Evolutionary conservation across 2,797 vertebrate species (phyloP), one percentile per base, ranked within the genome.

Genomic region (Notolepis coatsorum): DNA sequence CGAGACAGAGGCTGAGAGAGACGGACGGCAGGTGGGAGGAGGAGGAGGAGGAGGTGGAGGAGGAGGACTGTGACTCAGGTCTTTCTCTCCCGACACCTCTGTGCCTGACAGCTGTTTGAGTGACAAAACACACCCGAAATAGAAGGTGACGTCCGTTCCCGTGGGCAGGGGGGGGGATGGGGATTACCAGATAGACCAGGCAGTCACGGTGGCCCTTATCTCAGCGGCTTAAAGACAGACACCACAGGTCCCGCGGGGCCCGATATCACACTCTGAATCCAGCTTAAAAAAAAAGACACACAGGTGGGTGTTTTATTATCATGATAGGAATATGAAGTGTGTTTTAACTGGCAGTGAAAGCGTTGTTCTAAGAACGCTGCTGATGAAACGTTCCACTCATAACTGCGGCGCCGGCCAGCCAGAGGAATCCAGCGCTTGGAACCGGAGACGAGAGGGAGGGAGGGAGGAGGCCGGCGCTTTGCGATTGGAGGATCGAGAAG

Each of bases 111-210:
- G 66, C 71, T 65, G 48, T 25, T 3, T n/a, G n/a, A 46, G 58
- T 74, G 81, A 85, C 60, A 63, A 59, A 77, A 69, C 71, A 63
- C 70, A 81, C 80, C 77, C 68, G 47, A 53, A 86, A 80, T 65
- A 85, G 73, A 73, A 38, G 2, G 70, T 50, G 76, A 77, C 31
- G 37, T n/a, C 38, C 18, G 38, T 53, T 66, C 59, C 33, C 12
- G 8, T 0, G 18, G 53, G 39, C 3, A 47, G 37, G 50, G 3
- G 21, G 13, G 25, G 18, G 33, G 60, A 70, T 75, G 25, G 18
- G 33, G 60, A 70, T 75, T 48, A 75, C 42, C 43, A 28, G 20
- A 58, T 6, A 2, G 5, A 10, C n/a, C 0, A 2, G 5, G 7
- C n/a, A 0, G 27, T 25, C 63, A 35, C 27, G n/a, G 48, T 24